Evolutionary conservation across 1,140 invertebrate species (phyloP).

Genomic region (Stratiolaelaps scimitus): DNA sequence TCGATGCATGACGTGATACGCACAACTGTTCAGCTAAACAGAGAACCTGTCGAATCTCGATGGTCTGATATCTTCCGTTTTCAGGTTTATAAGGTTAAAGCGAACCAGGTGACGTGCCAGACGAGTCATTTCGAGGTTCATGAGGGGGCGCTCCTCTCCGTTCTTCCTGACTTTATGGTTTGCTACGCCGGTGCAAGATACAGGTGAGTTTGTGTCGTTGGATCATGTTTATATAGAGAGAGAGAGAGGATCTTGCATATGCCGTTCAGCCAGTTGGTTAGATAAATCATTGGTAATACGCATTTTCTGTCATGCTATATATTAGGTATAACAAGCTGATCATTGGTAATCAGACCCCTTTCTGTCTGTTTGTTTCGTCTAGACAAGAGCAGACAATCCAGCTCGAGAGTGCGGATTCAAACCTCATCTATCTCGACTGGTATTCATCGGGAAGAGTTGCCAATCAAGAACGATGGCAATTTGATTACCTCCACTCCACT

Average conservation of each 20-base stretch:
- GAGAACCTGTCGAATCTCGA: no score
- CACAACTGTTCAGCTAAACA: no score
- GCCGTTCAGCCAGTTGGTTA: no score
- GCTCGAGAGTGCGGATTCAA: neutral
- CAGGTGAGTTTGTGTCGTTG: no score
- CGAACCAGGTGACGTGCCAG: neutral
- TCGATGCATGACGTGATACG: no score
- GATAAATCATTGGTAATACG: no score
- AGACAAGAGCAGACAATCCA: constrained; percentile 9
- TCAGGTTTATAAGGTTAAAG: neutral
- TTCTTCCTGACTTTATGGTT: constrained; percentile 7
- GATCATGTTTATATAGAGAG: no score
- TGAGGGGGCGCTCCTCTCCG: neutral
- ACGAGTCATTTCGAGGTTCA: neutral
- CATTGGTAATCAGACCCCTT: no score
- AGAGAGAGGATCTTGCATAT: constrained; percentile 1
- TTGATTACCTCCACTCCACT: neutral
- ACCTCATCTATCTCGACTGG: constrained; percentile 18
- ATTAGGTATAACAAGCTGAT: no score
- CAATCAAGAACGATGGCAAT: constrained; percentile 16
- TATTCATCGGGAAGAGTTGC: constrained; percentile 11
- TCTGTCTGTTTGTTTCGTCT: neutral
- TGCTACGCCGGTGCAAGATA: constrained; percentile 8
- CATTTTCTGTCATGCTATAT: no score
- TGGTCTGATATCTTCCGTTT: no score